phyloP scores from a whole-genome alignment of 2,113 vertebrate species.

The Poeciliopsis turrubarensis region DNA sequence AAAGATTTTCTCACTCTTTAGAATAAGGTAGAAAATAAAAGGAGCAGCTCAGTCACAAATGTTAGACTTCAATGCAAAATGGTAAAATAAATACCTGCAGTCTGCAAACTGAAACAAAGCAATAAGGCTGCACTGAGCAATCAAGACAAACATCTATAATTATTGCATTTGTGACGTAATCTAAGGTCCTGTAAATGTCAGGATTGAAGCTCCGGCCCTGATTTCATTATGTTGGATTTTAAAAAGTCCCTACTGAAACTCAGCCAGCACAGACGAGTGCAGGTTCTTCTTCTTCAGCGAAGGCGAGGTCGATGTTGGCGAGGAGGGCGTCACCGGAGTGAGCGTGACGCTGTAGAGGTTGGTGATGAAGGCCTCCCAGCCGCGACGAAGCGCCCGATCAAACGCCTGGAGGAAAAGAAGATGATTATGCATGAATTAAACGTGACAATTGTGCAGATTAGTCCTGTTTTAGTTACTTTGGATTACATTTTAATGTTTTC shows the following conservation, averaged over 20 bases:
- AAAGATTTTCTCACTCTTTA: background rate
- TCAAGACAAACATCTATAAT: slow-evolving; percentile 30
- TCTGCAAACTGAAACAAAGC: slow-evolving; percentile 7
- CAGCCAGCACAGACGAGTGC: slow-evolving; percentile 49
- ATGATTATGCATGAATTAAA: background rate
- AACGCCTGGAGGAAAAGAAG: slow-evolving; percentile 65
- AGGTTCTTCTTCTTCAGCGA: slow-evolving; percentile 29
- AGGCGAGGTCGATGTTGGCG: slow-evolving; percentile 45
- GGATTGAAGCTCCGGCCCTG: background rate
- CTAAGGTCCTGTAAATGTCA: slow-evolving; percentile 2
- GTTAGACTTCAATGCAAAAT: slow-evolving; percentile 36
- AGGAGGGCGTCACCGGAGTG: slow-evolving; percentile 51
- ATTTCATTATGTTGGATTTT: background rate
- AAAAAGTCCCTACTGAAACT: slow-evolving; percentile 60
- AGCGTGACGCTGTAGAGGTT: slow-evolving; percentile 82
- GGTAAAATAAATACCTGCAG: background rate
- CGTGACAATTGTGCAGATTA: background rate
- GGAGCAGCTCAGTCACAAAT: slow-evolving; percentile 35
- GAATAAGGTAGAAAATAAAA: background rate
- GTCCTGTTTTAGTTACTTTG: too few species aligned
- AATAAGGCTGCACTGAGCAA: slow-evolving; percentile 15
- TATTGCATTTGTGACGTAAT: background rate
- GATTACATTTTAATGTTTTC: background rate
- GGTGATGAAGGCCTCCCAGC: slow-evolving; percentile 80
- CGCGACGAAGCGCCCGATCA: slow-evolving; percentile 78